Base-by-base conservation (phyloP, 1,140 invertebrate genomes). In the Stegodyphus dumicola region DNA sequence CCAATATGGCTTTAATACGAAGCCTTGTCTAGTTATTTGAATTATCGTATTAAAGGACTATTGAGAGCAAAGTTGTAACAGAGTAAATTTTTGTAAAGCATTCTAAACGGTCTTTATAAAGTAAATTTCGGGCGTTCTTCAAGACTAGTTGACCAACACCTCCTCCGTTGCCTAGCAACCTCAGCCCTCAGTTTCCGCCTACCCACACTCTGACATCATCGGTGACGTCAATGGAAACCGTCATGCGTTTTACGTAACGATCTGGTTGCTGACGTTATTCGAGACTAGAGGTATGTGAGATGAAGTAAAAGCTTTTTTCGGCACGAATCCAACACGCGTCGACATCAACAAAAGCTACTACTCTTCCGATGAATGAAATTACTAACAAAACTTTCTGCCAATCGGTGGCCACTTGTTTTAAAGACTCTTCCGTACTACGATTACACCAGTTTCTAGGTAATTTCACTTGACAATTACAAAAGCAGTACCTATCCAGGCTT, bases 241-340 rank as follows among this genome's bases (percentile, higher is more conserved):
- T 66, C 80, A 74, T 77, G 81, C 81, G 81, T 85, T 85, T 85
- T 77, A 76, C 54, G 81, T 85, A 85, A 85, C 81, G 81, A 85
- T 85, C 81, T 73, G 81, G 81, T 85, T 85, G 74, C 74, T 85
- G 81, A 85, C 74, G 81, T 85, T 74, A 85, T 77, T 85, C 64
- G 52, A 77, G 52, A 77, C 71, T 49, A 51, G 53, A 33, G 81
- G 53, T 83, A 75, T 83, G 67, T 83, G 80, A 56, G 73, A 53
- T 51, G 64, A 56, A 54, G 52, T 48, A 11, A 70, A 65, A 18
- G 69, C 54, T 49, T 33, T 33, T 33, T 33, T 33, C 53, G 80
- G 81, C 64, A 76, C 71, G 70, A 85, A 70, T 33, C 64, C 53
- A 75, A 71, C 69, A 71, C 9, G 69, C 71, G 73, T 56, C 73